Conservation (phyloP, 1,140 invertebrate species). For the Tetramorium parvispinum region DNA sequence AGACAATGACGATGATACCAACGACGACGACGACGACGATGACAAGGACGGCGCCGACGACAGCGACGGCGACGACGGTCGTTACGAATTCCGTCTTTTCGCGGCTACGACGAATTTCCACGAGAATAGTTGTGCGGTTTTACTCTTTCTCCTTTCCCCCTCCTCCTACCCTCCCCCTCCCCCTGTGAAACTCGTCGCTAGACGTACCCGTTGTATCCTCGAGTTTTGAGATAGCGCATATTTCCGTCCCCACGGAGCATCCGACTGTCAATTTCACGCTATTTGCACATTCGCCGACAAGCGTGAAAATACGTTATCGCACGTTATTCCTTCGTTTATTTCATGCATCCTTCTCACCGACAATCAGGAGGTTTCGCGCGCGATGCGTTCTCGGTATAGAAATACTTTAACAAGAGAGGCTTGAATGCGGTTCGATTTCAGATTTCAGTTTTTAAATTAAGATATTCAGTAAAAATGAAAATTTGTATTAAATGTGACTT, state of each 20-base stretch:
- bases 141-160: conserved; percentile 14
- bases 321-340: conserved; percentile 49
- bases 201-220: conserved; percentile 34
- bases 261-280: conserved; percentile 59
- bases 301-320: conserved; percentile 60
- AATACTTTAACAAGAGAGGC: not conserved
- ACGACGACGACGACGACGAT: not conserved
- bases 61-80: conserved; percentile 27
- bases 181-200: conserved; percentile 17
- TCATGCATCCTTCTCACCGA: conserved; percentile 3
- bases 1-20: conserved; percentile 68
- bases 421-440: not conserved
- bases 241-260: conserved; percentile 49
- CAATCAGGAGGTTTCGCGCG: not conserved
- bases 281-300: conserved; percentile 55
- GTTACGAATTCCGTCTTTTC: conserved; percentile 61
- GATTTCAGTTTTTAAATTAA: not conserved
- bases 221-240: conserved; percentile 56
- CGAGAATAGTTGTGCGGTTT: conserved; percentile 47
- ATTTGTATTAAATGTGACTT: not conserved
- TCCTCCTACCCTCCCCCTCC: not conserved
- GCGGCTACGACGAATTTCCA: conserved; percentile 47
- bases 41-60: not conserved
- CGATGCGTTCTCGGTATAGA: not conserved
- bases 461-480: not conserved